These are phyloP conservation scores for Heliopora coerulea DNA, from an alignment of 92 coral and sea anemone genomes.

Conservation along the genomic window DNA sequence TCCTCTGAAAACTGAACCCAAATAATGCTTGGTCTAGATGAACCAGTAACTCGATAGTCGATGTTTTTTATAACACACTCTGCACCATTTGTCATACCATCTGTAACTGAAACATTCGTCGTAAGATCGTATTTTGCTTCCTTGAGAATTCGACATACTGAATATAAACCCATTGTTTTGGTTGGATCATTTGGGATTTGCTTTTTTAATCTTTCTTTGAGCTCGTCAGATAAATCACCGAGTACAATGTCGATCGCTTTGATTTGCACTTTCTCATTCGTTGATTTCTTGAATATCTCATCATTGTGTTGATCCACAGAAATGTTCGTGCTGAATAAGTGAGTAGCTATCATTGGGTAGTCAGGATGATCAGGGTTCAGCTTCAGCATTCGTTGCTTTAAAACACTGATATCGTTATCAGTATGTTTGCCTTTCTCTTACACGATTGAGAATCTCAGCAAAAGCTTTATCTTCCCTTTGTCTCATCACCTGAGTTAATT, in stretches of 20 bases:
- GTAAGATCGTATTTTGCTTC: conserved; percentile 62
- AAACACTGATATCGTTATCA: conserved; percentile 38
- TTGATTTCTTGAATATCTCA: conserved; percentile 4
- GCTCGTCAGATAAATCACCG: conserved; percentile 57
- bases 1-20: conserved; percentile 55
- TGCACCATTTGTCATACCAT: conserved; percentile 63
- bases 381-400: no score
- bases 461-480: conserved; percentile 66
- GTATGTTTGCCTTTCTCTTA: conserved; percentile 69
- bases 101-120: conserved; percentile 51
- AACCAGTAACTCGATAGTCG: conserved; percentile 48
- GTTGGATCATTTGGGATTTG: conserved; percentile 62
- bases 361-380: no score
- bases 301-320: conserved; percentile 40
- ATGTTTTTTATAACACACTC: conserved; percentile 58
- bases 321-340: no score
- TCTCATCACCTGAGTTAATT: conserved; percentile 54
- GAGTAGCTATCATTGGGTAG: no score
- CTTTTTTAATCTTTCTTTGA: conserved; percentile 47
- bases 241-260: conserved; percentile 52
- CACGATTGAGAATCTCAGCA: conserved; percentile 68
- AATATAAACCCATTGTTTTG: conserved; percentile 61
- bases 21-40: conserved; percentile 63
- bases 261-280: conserved; percentile 31
- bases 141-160: conserved; percentile 37